These are phyloP conservation scores for Halcyon badia DNA, from an alignment of 2,797 vertebrate genomes.

Conservation along the genomic window DNA sequence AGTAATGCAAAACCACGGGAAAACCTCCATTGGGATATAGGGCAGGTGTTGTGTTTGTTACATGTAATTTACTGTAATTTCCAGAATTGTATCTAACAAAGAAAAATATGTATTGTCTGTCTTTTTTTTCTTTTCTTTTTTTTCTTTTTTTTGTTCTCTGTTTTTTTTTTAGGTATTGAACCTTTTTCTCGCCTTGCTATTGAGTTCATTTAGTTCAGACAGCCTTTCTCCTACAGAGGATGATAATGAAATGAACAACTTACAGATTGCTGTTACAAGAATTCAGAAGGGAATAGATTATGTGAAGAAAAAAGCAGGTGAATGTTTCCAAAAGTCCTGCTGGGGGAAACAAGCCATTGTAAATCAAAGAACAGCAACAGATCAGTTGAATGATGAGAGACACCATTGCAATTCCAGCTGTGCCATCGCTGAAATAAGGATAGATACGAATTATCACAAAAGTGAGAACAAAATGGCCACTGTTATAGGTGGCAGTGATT, in stretches of 20 bases:
- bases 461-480: constrained; percentile 83
- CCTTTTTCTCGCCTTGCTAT: constrained; percentile 93
- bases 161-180: constrained; percentile 89
- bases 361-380: constrained; percentile 78
- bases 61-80: background rate
- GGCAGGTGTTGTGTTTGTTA: background rate
- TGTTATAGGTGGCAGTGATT: constrained; percentile 83
- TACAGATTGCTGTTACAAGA: constrained; percentile 90
- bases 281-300: constrained; percentile 87
- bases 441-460: constrained; percentile 80
- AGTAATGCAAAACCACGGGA: background rate
- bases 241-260: constrained; percentile 91
- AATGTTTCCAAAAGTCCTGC: constrained; percentile 82
- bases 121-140: background rate
- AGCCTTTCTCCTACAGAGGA: constrained; percentile 88
- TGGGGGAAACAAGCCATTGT: constrained; percentile 71
- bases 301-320: constrained; percentile 80
- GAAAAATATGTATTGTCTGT: background rate
- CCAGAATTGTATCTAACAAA: background rate
- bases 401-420: constrained; percentile 83
- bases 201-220: constrained; percentile 98
- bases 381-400: constrained; percentile 82
- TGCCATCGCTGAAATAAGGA: constrained; percentile 85
- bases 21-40: background rate
- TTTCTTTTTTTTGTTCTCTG: background rate